Percentiles rank a stretch among this genome's conserved stretches.
Conservation (phyloP, 1,140 invertebrate genomes). For the Bombus huntii region DNA sequence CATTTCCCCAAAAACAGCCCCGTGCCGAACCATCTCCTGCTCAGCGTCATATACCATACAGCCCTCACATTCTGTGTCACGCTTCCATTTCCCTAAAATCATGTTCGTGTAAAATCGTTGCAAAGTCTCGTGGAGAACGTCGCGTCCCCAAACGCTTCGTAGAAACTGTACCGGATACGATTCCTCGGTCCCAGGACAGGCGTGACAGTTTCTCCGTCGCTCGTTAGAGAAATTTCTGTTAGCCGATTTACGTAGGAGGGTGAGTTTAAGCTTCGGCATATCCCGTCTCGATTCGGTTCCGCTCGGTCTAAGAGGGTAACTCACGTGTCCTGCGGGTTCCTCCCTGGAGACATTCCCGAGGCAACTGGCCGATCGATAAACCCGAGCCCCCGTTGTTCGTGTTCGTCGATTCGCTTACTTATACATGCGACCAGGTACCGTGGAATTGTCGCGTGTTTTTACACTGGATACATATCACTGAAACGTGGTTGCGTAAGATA, state of each 20-base stretch:
- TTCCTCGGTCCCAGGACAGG: background rate
- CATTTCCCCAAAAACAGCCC: background rate
- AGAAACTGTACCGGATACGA: background rate
- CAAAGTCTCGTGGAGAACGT: background rate
- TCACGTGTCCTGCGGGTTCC: slow-evolving; percentile 59
- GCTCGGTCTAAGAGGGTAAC: slow-evolving; percentile 49
- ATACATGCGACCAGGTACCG: slow-evolving; percentile 18
- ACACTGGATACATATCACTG: slow-evolving; percentile 35
- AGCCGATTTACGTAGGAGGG: background rate
- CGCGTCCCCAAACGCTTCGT: background rate
- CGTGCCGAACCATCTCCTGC: background rate
- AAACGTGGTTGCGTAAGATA: slow-evolving; percentile 48
- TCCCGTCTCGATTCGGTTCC: slow-evolving; percentile 32
- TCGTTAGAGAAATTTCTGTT: slow-evolving; percentile 37
- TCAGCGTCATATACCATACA: background rate
- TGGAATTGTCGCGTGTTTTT: slow-evolving; percentile 56
- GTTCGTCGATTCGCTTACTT: slow-evolving; percentile 19
- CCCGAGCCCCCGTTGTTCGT: slow-evolving; percentile 11
- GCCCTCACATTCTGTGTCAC: background rate
- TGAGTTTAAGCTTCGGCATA: background rate
- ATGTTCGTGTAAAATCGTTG: background rate
- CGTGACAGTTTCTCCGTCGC: background rate
- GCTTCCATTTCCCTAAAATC: background rate
- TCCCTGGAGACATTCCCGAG: slow-evolving; percentile 61
- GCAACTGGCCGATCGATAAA: slow-evolving; percentile 58